phyloP scores from a whole-genome alignment of 2,888 invertebrate species.

The Noctuana brunneofusca region DNA sequence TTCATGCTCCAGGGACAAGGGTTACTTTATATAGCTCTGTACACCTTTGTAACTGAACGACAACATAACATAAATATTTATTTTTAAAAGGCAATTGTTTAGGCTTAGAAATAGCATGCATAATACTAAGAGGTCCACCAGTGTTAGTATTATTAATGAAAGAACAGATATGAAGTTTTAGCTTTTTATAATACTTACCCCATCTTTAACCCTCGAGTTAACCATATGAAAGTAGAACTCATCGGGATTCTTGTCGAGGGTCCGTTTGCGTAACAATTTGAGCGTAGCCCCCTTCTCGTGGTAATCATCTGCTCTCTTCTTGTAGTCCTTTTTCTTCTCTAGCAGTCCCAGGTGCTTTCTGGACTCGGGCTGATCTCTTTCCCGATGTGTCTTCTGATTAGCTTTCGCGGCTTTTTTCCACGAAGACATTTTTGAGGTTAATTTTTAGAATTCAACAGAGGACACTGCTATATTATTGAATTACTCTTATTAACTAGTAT shows the following conservation, averaged over 20 bases:
- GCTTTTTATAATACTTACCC: slow-evolving; percentile 58
- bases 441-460: background rate
- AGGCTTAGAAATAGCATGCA: no score
- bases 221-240: slow-evolving; percentile 99
- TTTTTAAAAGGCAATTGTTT: no score
- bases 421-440: slow-evolving; percentile 87
- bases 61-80: no score
- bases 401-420: slow-evolving; percentile 95
- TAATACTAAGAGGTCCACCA: no score
- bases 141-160: no score
- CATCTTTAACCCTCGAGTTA: slow-evolving; percentile 88
- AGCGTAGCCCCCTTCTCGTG: slow-evolving; percentile 92
- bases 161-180: no score
- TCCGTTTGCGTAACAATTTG: slow-evolving; percentile 91
- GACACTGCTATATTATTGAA: no score
- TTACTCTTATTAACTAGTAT: no score
- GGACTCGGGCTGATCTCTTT: slow-evolving; percentile 91
- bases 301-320: slow-evolving; percentile 88
- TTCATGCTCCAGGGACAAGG: no score
- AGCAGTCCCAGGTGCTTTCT: slow-evolving; percentile 90
- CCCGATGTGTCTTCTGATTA: slow-evolving; percentile 91
- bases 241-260: slow-evolving; percentile 97
- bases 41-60: no score
- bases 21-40: no score
- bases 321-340: slow-evolving; percentile 95